Conservation (phyloP, 1,140 invertebrate species). For the Leptinotarsa lineolata region DNA sequence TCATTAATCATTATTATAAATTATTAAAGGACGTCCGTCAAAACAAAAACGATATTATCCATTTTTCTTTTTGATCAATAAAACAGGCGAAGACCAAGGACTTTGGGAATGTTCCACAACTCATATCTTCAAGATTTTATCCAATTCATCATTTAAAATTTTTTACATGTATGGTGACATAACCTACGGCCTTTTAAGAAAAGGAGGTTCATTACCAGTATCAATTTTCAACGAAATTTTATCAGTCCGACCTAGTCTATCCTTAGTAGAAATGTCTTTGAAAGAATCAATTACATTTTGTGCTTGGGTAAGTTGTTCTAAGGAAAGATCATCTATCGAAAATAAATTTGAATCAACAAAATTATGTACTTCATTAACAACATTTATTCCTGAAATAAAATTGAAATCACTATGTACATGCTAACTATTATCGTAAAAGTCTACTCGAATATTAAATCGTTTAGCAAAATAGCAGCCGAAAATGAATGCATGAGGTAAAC, state of each 20-base stretch:
- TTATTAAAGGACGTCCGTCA: constrained; percentile 50
- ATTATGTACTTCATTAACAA: not conserved
- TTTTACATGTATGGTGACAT: constrained; percentile 36
- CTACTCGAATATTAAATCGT: constrained; percentile 6
- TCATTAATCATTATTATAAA: too few relatives aligned
- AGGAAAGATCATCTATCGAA: not conserved
- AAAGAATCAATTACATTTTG: not conserved
- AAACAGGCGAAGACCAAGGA: constrained; percentile 31
- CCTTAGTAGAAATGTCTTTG: not conserved
- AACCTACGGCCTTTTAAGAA: constrained; percentile 25
- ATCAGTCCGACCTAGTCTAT: not conserved
- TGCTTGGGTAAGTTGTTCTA: not conserved
- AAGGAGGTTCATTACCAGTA: constrained; percentile 28
- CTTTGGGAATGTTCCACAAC: constrained; percentile 34
- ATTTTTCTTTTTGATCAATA: constrained; percentile 35
- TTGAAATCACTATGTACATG: not conserved
- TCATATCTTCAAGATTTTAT: constrained; percentile 32
- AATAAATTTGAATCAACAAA: not conserved
- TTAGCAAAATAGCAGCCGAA: constrained; percentile 6
- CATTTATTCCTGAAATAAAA: constrained; percentile 6
- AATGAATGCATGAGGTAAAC: not conserved
- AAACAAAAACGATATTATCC: constrained; percentile 48
- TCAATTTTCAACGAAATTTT: constrained; percentile 21
- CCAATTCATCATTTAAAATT: constrained; percentile 33
- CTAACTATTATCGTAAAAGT: constrained; percentile 7